Evolutionary conservation across 1,140 invertebrate genomes (phyloP).

Genomic region (Sitodiplosis mosellana): DNA sequence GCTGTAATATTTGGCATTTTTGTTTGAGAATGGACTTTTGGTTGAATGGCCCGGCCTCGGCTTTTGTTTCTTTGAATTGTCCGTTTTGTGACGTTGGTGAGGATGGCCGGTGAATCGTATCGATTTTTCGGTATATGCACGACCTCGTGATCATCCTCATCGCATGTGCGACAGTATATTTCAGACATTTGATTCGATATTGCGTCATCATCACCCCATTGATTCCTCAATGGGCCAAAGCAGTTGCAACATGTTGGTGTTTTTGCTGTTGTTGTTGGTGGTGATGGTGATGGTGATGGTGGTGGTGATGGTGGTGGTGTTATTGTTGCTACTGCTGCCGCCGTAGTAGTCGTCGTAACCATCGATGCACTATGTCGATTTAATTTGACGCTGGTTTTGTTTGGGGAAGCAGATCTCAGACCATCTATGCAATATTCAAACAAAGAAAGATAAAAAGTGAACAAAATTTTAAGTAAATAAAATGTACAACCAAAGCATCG

Average conservation of each 20-base stretch:
- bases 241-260: constrained; percentile 22
- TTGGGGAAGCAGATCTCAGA: constrained; percentile 15
- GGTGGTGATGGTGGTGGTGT: no score
- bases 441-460: constrained; percentile 3
- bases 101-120: constrained; percentile 25
- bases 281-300: no score
- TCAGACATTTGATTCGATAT: constrained; percentile 26
- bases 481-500: no score
- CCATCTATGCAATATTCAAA: constrained; percentile 16
- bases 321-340: constrained; percentile 15
- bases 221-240: constrained; percentile 21
- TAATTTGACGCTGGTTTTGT: constrained; percentile 5
- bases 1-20: not conserved
- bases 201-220: constrained; percentile 17
- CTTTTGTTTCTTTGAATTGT: constrained; percentile 14
- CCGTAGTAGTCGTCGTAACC: no score
- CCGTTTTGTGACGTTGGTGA: constrained; percentile 25
- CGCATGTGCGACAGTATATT: constrained; percentile 24
- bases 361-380: no score
- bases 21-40: constrained; percentile 4
- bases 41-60: no score
- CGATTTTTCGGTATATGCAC: no score
- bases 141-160: constrained; percentile 20
- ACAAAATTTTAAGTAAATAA: no score
- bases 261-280: constrained; percentile 10